Base-by-base conservation (phyloP, 2,888 invertebrate genomes). In the Trachelus tabidus region DNA sequence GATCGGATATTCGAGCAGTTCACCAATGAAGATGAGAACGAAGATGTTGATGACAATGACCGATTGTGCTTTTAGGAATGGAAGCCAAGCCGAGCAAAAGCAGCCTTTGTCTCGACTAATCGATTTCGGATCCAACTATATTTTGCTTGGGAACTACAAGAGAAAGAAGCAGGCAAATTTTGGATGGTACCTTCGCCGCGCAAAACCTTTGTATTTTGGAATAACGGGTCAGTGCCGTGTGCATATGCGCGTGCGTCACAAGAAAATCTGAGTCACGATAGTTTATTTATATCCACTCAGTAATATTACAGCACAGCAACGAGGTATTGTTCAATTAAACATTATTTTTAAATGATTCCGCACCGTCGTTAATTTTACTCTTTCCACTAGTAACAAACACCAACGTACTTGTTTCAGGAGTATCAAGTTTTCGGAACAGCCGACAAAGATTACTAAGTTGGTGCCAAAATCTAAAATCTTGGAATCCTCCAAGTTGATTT, bases 221-320 rank as follows among this genome's bases (percentile, higher is more conserved):
- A 69, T 69, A 76, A 76, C 33, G 75, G 56, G 56, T 23, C 56
- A 80, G 71, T 71, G 71, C 71, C 71, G 71, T 71, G 71, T 34
- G 71, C 71, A 71, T 71, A 75, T 75, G 15, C 71, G 23, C 9
- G 71, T 76, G 77, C 80, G 80, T 80, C 80, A 77, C 69, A 12
- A 30, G 69, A 69, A 69, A 76, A 75, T 68, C 76, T 81, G 81
- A 81, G 75, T 79, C 81, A 79, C 69, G 75, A 69, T 74, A 73
- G 77, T 79, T 79, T 81, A 81, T 81, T 79, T 79, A 81, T 76
- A 81, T 78, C 75, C 73, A 40, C 34, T 73, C 73, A 75, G 73
- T 77, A 79, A 78, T 56, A 73, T 80, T 79, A 79, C 75, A 69
- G 76, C 40, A 76, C 33, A 76, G 77, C 73, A 75, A 75, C 37